Evolutionary conservation across 2,797 vertebrate species (phyloP).

Genomic region (Aphelocoma californica): DNA sequence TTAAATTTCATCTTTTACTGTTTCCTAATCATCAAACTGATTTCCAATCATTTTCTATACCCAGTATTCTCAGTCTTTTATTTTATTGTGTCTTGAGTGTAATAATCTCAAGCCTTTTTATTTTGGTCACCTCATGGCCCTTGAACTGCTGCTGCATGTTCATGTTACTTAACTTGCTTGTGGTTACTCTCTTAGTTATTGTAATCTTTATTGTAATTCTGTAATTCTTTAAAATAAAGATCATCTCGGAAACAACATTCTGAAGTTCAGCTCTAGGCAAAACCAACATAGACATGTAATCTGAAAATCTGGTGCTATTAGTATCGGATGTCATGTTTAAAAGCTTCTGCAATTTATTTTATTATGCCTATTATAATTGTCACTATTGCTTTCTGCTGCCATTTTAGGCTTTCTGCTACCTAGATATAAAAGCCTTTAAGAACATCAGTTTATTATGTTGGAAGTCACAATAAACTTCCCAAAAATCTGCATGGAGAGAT

Average conservation of each 20-base stretch:
- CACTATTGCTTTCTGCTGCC: neutral
- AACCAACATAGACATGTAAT: neutral
- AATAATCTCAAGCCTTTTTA: neutral
- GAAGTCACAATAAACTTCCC: neutral
- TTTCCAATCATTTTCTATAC: neutral
- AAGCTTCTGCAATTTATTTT: neutral
- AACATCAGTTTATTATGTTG: neutral
- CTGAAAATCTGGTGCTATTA: neutral
- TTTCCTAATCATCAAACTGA: neutral
- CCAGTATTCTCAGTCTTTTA: neutral
- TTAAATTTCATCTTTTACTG: neutral
- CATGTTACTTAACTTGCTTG: neutral
- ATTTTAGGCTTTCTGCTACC: neutral
- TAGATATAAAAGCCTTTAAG: neutral
- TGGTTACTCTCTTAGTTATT: neutral
- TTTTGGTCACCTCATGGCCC: neutral
- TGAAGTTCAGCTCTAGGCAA: neutral
- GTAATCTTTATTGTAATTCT: neutral
- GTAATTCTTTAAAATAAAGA: neutral
- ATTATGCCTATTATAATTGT: neutral
- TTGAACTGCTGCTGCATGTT: neutral
- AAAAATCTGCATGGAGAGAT: neutral
- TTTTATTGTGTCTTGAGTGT: neutral
- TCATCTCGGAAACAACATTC: neutral
- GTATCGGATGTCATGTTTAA: neutral